phyloP scores from a whole-genome alignment of 2,888 invertebrate species.

The Alsophila aescularia region DNA sequence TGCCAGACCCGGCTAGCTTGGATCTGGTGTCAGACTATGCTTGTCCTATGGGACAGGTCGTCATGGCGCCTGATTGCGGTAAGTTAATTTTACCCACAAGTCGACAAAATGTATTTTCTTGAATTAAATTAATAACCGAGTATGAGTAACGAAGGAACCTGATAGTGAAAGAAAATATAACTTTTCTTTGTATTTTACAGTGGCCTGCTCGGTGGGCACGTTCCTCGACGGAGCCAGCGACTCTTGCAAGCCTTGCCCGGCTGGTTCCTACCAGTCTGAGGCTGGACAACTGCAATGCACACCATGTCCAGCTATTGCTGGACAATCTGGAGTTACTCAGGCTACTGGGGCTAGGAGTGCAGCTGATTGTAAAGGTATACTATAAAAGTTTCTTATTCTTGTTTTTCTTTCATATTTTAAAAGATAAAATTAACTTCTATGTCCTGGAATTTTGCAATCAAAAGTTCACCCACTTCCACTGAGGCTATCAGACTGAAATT shows the following conservation, averaged over 20 bases:
- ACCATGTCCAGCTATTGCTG: constrained; percentile 94
- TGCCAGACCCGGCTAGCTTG: constrained; percentile 96
- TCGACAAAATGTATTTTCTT: too few relatives aligned
- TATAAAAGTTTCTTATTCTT: too few relatives aligned
- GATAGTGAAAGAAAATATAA: too few relatives aligned
- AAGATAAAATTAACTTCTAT: too few relatives aligned
- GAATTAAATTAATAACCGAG: too few relatives aligned
- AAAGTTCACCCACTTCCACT: too few relatives aligned
- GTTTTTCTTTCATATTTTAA: too few relatives aligned
- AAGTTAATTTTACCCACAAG: constrained; percentile 41
- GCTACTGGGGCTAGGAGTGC: constrained; percentile 94
- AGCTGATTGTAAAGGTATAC: constrained; percentile 91
- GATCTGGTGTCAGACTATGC: constrained; percentile 95
- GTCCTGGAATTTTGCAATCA: too few relatives aligned
- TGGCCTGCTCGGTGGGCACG: constrained; percentile 96
- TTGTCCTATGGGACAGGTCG: constrained; percentile 96
- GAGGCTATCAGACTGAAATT: too few relatives aligned
- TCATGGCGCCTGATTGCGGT: constrained; percentile 97
- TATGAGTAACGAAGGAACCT: too few relatives aligned
- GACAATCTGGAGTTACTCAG: constrained; percentile 94
- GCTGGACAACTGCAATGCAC: constrained; percentile 95
- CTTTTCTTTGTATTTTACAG: constrained; percentile 66
- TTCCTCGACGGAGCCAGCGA: constrained; percentile 91
- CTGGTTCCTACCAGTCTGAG: constrained; percentile 97
- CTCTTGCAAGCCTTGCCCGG: constrained; percentile 92